Evolutionary conservation across 2,113 vertebrate species (phyloP).

Genomic region (Nettapus auritus): DNA sequence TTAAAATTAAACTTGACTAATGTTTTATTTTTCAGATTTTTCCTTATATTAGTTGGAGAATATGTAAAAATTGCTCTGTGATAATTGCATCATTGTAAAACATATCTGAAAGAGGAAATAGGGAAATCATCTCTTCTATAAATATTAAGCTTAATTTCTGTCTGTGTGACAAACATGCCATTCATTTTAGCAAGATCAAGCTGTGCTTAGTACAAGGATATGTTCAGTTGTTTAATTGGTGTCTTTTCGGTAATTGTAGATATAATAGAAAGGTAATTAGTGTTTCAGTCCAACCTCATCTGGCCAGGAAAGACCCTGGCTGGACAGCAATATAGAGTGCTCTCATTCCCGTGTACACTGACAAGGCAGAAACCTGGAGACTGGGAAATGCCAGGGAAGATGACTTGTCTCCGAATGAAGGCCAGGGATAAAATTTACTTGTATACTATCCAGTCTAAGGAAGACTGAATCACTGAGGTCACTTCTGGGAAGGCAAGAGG

Average conservation of each 20-base stretch:
- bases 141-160: background rate
- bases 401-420: background rate
- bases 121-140: background rate
- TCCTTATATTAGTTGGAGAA: background rate
- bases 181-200: background rate
- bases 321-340: background rate
- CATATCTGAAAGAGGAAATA: background rate
- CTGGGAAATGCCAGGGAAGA: background rate
- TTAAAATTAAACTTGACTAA: background rate
- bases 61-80: background rate
- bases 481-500: background rate
- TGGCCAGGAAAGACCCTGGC: background rate
- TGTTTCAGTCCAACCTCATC: background rate
- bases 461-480: fast-evolving
- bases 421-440: background rate
- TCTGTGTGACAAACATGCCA: background rate
- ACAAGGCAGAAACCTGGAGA: background rate
- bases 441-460: background rate
- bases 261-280: background rate
- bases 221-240: background rate
- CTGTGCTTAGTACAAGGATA: background rate
- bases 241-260: background rate
- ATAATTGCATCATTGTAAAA: background rate
- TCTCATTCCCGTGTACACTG: background rate
- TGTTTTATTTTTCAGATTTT: background rate